phyloP scores from a whole-genome alignment of 1,140 invertebrate species.

The Musca vetustissima region DNA sequence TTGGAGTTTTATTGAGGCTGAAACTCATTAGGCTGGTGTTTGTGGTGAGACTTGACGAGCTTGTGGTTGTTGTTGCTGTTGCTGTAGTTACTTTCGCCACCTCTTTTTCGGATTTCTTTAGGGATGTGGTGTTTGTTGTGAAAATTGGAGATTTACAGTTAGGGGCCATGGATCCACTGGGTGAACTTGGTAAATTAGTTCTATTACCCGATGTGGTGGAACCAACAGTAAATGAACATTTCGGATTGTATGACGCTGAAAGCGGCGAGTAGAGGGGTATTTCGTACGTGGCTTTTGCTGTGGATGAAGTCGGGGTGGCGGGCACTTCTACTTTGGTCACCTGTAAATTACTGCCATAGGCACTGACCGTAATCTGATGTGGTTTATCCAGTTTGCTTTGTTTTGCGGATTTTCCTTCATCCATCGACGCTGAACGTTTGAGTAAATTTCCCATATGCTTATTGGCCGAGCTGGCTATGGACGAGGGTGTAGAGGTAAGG shows the following conservation, averaged over 20 bases:
- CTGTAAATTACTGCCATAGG: conserved; percentile 17
- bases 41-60: no score
- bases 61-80: conserved; percentile 5
- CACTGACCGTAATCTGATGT: conserved; percentile 14
- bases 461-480: conserved; percentile 50
- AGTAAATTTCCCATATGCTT: conserved; percentile 37
- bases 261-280: conserved; percentile 33
- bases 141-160: neutral
- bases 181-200: neutral
- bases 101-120: neutral
- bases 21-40: no score
- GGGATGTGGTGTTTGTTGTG: neutral
- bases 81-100: conserved; percentile 10
- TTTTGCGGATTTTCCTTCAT: conserved; percentile 37
- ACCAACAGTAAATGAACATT: conserved; percentile 19
- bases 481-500: conserved; percentile 42
- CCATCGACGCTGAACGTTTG: conserved; percentile 44
- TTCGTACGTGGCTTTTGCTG: conserved; percentile 32
- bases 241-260: conserved; percentile 12
- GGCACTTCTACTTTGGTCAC: conserved; percentile 11
- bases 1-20: no score
- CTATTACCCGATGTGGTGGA: neutral
- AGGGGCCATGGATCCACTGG: neutral
- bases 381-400: conserved; percentile 23
- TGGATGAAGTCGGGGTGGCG: conserved; percentile 12